Evolutionary conservation across 2,888 invertebrate genomes (phyloP), one percentile per base, ranked within the genome.

Genomic region (Vandiemenella viatica): DNA sequence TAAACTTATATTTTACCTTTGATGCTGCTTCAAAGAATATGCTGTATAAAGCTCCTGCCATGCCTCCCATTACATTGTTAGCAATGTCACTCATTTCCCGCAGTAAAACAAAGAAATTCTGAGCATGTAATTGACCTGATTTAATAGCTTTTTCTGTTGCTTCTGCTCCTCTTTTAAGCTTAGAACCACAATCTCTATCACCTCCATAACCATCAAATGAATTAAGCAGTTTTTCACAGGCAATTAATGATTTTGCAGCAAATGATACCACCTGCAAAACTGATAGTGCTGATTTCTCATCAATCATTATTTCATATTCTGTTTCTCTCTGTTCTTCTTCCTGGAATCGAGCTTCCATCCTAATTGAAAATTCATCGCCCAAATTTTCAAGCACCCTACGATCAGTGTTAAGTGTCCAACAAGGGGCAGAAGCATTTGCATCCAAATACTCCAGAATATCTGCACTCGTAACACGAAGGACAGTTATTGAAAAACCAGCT

Each of bases 31-130:
- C 75, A 51, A 89, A 74, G 51, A 86, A 75, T 53, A 89, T 68
- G 52, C 83, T 78, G 67, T 87, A 88, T 41, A 89, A 69, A 1
- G 81, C 86, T 1, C 87, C 88, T 0, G 83, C 78, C 0, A 82
- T 79, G 0, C 88, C 87, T 1, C 84, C 86, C 76, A 87, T 81
- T 43, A 70, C 68, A 17, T 72, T 73, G 61, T 85, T 84, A 0
- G 80, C 76, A 5, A 80, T 68, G 55, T 72, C 71, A 0, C 53
- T 55, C 19, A 60, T 44, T 16, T 38, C 43, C 13, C 48, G 17
- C n/a, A 59, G 50, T 1, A 60, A 10, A 13, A 44, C 44, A 49
- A 17, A 46, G 16, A 50, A 50, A 16, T 48, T 43, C 4, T 20
- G 15, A 10, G 19, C 15, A 17, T 21, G 22, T 15, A 53, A 4